Evolutionary conservation across 2,888 invertebrate genomes (phyloP).

Genomic region (Piscicola geometra): DNA sequence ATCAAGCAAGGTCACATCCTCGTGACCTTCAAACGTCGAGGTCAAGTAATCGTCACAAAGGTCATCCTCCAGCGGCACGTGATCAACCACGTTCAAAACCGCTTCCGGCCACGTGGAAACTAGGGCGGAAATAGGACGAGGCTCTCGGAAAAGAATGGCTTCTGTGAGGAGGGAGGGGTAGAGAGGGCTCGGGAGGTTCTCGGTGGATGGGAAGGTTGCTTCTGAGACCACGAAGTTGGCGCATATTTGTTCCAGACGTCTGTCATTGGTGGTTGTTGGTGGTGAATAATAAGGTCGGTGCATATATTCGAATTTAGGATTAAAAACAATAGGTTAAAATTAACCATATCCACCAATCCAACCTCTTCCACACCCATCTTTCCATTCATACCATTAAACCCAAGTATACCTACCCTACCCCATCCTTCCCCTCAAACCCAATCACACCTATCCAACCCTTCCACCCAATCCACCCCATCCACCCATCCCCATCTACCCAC

Average conservation of each 20-base stretch:
- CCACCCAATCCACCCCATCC: neutral
- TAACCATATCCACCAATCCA: too few relatives aligned
- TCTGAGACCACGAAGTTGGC: slow-evolving; percentile 45
- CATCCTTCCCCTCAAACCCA: too few relatives aligned
- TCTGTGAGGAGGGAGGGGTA: slow-evolving; percentile 48
- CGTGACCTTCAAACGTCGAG: slow-evolving; percentile 46
- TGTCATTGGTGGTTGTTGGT: slow-evolving; percentile 33
- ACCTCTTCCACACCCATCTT: too few relatives aligned
- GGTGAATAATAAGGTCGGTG: too few relatives aligned
- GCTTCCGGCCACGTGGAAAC: slow-evolving; percentile 49
- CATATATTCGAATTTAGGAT: too few relatives aligned
- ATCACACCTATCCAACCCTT: too few relatives aligned
- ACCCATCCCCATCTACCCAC: slow-evolving; percentile 37
- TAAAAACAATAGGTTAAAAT: too few relatives aligned
- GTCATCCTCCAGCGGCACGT: slow-evolving; percentile 48
- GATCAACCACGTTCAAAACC: slow-evolving; percentile 46
- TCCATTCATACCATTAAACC: too few relatives aligned
- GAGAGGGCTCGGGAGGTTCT: slow-evolving; percentile 46
- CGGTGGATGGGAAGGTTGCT: slow-evolving; percentile 6
- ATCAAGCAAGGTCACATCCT: slow-evolving; percentile 46
- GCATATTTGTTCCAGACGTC: slow-evolving; percentile 46
- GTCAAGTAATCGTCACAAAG: slow-evolving; percentile 47
- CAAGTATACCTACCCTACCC: too few relatives aligned
- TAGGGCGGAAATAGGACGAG: slow-evolving; percentile 47
- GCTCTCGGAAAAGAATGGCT: slow-evolving; percentile 49